Conservation (phyloP, 1,140 invertebrate species). For the Notospermus geniculatus region DNA sequence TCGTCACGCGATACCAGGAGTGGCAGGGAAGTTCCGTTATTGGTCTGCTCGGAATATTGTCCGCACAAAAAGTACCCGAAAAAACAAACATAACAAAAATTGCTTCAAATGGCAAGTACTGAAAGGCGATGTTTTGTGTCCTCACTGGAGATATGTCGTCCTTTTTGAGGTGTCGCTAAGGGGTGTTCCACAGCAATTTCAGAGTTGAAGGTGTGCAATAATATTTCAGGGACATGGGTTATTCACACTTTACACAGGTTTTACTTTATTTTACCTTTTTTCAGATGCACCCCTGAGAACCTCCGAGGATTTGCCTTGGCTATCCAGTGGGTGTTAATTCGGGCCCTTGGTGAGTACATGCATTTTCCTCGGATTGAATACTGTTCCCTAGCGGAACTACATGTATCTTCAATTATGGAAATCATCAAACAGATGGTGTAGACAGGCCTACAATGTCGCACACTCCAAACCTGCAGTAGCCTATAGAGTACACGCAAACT, state of each 20-base stretch:
- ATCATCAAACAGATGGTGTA: background rate
- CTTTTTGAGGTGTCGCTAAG: background rate
- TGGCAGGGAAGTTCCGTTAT: background rate
- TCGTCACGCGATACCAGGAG: background rate
- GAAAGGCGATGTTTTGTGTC: background rate
- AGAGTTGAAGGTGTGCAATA: background rate
- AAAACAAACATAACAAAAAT: too few species aligned
- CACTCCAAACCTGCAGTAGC: too few species aligned
- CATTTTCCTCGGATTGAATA: background rate
- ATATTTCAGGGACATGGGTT: background rate
- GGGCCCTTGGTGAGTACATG: slow-evolving; percentile 39
- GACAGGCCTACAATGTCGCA: background rate
- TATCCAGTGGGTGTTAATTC: slow-evolving; percentile 45
- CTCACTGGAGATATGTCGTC: background rate
- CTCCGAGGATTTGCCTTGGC: slow-evolving; percentile 48
- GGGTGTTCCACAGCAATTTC: background rate
- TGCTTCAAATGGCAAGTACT: background rate
- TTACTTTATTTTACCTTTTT: slow-evolving; percentile 13
- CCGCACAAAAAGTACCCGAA: too few species aligned
- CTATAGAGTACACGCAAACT: too few species aligned
- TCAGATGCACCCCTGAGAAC: slow-evolving; percentile 46
- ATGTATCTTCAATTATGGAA: background rate
- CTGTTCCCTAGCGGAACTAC: background rate
- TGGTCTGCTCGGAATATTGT: background rate
- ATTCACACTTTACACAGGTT: background rate